A percentile compares a stretch with the other conserved stretches of the same genome.
Conservation (phyloP, 1,140 invertebrate species). For the Leptestheria dahalacensis region DNA sequence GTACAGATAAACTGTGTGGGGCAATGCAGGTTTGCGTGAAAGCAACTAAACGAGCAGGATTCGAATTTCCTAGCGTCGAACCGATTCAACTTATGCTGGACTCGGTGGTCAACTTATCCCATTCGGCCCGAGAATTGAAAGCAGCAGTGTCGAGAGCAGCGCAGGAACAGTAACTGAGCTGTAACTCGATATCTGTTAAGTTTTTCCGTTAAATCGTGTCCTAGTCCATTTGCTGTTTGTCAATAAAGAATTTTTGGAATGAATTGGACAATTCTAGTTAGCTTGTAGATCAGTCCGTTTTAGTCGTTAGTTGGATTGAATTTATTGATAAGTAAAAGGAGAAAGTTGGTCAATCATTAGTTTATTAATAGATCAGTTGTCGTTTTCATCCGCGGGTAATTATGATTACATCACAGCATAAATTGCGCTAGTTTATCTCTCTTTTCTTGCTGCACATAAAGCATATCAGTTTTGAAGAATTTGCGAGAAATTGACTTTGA, state of each 20-base stretch:
- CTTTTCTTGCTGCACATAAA: neutral
- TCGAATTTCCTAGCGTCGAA: constrained; percentile 73
- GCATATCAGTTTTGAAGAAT: neutral
- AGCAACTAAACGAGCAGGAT: constrained; percentile 75
- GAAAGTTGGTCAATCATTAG: no score
- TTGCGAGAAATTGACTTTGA: neutral
- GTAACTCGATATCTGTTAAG: no score
- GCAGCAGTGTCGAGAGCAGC: neutral
- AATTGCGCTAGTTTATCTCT: neutral
- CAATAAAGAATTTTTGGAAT: no score
- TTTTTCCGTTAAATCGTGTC: no score
- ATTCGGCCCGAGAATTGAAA: constrained; percentile 57
- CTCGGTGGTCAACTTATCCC: constrained; percentile 64
- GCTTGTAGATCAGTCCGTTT: no score
- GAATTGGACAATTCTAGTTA: no score
- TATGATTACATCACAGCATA: neutral
- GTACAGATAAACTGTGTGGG: constrained; percentile 59
- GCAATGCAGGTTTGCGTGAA: constrained; percentile 64
- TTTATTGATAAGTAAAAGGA: no score
- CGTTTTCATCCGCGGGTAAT: no score
- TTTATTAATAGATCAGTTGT: no score
- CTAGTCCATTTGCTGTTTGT: no score
- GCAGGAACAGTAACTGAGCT: no score
- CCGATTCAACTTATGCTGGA: constrained; percentile 90
- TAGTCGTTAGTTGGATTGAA: no score